Evolutionary conservation across 2,113 vertebrate genomes (phyloP), one percentile per base, ranked within the genome.

Genomic region (Chascanopsetta lugubris): DNA sequence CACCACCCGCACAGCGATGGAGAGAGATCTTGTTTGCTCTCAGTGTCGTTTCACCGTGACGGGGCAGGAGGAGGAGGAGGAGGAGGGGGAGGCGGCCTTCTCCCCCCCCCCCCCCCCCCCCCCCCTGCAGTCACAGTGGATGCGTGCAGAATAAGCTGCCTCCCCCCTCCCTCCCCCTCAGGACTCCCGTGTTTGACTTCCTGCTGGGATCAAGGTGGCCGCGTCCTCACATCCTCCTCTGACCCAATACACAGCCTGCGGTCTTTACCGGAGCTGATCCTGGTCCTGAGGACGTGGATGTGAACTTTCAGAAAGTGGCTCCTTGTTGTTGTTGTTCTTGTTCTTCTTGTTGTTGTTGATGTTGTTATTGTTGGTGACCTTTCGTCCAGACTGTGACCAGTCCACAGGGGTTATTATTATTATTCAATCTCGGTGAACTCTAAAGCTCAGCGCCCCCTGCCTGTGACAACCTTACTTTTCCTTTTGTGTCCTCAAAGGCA

Each of bases 21-120:
- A 65, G 45, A 69, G 68, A 48, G 82, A 88, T 87, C 69, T 88
- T 90, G 86, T 91, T 93, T 92, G 87, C 80, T 85, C 80, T 82
- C 67, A 20, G 83, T 90, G 91, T 83, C 79, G 89, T 92, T 88
- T 92, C 91, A 89, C 69, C 57, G 60, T 79, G 82, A 89, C 72
- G 80, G 78, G 82, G 64, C 56, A 79, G 69, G 59, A 80, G 77
- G 85, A n/a, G n/a, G n/a, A n/a, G n/a, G n/a, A n/a, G n/a, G n/a
- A n/a, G n/a, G n/a, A n/a, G n/a, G n/a, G n/a, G n/a, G n/a, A n/a
- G n/a, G n/a, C n/a, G n/a, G n/a, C n/a, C n/a, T n/a, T n/a, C n/a
- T n/a, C n/a, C n/a, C n/a, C n/a, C n/a, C n/a, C n/a, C n/a, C n/a
- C n/a, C n/a, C n/a, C n/a, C n/a, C n/a, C n/a, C n/a, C n/a, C n/a